Evolutionary conservation across 1,140 invertebrate species (phyloP).

Genomic region (Zaprionus tsacasi): DNA sequence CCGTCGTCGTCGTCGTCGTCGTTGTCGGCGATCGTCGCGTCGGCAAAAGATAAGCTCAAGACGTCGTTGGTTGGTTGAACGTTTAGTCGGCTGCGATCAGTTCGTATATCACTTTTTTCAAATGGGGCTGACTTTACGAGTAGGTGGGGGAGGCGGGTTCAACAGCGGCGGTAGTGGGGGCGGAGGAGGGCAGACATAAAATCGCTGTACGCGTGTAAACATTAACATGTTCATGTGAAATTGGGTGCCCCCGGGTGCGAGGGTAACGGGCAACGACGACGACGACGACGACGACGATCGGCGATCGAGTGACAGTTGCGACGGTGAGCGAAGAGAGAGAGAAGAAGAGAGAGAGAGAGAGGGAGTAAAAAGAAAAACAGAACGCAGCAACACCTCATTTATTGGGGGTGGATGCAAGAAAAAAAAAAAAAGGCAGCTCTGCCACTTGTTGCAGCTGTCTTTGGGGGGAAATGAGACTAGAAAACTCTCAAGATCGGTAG

Average conservation of each 20-base stretch:
- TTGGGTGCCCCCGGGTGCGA: conserved; percentile 55
- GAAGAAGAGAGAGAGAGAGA: conserved; percentile 3
- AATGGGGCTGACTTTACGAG: conserved; percentile 35
- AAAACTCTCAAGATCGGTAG: neutral
- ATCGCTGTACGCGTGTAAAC: conserved; percentile 81
- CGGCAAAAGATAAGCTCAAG: conserved; percentile 64
- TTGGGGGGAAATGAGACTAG: neutral
- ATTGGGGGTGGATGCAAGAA: conserved; percentile 50
- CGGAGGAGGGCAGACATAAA: conserved; percentile 67
- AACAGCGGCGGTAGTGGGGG: neutral
- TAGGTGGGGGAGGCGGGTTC: neutral
- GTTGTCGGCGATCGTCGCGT: conserved; percentile 55
- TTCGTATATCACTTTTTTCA: conserved; percentile 7
- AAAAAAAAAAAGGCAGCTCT: neutral
- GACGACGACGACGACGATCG: neutral
- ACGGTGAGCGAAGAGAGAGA: conserved; percentile 3
- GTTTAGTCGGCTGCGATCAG: conserved; percentile 58
- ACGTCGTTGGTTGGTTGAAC: conserved; percentile 61
- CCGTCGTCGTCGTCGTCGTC: neutral
- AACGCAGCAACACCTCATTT: conserved; percentile 71
- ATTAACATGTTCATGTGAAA: conserved; percentile 82
- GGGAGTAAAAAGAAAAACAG: conserved; percentile 37
- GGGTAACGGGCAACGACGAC: neutral
- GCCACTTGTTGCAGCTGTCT: conserved; percentile 78
- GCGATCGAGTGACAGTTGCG: conserved; percentile 35